phyloP scores from a whole-genome alignment of 2,113 vertebrate species.

The Oreochromis tanganicae region DNA sequence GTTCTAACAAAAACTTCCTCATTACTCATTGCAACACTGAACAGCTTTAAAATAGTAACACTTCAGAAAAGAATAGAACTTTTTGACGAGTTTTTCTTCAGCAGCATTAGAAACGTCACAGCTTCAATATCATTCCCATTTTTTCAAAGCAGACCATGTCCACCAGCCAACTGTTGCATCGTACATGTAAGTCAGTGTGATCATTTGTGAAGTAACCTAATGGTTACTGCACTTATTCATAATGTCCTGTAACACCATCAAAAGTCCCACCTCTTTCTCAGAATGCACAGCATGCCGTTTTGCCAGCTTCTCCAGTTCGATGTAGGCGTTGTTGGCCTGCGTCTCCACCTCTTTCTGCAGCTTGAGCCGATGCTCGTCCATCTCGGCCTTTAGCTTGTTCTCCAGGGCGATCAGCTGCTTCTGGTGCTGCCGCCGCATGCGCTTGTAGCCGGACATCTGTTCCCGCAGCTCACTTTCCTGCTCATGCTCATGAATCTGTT shows the following conservation, averaged over 20 bases:
- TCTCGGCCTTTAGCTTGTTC: constrained; percentile 99
- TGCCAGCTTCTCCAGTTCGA: constrained; percentile 98
- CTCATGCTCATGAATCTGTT: constrained; percentile 99
- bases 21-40: neutral
- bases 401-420: constrained; percentile 99
- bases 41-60: neutral
- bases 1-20: neutral
- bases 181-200: neutral
- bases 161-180: neutral
- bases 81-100: neutral
- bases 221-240: neutral
- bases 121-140: neutral
- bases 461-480: constrained; percentile 99
- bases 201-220: constrained; percentile 5
- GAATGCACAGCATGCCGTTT: constrained; percentile 91
- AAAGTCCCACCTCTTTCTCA: constrained; percentile 89
- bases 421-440: constrained; percentile 99
- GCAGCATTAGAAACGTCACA: neutral
- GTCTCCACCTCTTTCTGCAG: constrained; percentile 99
- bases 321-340: constrained; percentile 98
- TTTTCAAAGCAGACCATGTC: neutral
- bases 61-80: neutral
- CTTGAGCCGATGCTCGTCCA: constrained; percentile 99
- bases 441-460: constrained; percentile 99
- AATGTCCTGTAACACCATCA: neutral